These are phyloP conservation scores for Anser brachyrhynchus DNA, from an alignment of 2,113 vertebrate species.

Conservation along the genomic window DNA sequence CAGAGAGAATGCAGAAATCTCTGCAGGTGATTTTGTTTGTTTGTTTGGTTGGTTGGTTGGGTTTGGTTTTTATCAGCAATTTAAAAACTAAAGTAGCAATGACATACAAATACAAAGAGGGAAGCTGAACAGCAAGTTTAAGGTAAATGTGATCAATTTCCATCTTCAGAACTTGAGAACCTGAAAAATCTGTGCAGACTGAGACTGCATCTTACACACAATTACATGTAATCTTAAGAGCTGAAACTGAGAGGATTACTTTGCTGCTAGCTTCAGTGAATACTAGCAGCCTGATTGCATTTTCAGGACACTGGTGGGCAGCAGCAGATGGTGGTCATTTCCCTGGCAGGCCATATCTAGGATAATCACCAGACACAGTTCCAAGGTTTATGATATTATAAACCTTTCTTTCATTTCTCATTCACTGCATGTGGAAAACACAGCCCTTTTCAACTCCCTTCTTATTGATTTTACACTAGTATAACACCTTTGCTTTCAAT, in stretches of 20 bases:
- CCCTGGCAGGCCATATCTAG: constrained; percentile 20
- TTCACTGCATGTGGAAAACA: constrained; percentile 27
- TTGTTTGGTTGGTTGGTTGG: neutral
- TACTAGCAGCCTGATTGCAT: neutral
- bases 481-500: constrained; percentile 32
- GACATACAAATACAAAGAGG: neutral
- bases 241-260: constrained; percentile 22
- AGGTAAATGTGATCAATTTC: neutral
- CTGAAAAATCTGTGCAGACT: neutral
- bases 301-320: constrained; percentile 40
- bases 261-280: neutral
- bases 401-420: constrained; percentile 56
- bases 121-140: neutral
- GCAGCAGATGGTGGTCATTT: constrained; percentile 70
- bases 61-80: neutral
- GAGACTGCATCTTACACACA: neutral
- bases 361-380: constrained; percentile 48
- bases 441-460: constrained; percentile 21
- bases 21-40: neutral
- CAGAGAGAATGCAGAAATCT: neutral
- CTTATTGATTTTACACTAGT: constrained; percentile 33
- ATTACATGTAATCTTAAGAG: neutral
- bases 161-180: neutral
- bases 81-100: neutral
- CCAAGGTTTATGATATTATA: constrained; percentile 67